phyloP scores from a whole-genome alignment of 23 tunicate species.

The Ascidia mentula region DNA sequence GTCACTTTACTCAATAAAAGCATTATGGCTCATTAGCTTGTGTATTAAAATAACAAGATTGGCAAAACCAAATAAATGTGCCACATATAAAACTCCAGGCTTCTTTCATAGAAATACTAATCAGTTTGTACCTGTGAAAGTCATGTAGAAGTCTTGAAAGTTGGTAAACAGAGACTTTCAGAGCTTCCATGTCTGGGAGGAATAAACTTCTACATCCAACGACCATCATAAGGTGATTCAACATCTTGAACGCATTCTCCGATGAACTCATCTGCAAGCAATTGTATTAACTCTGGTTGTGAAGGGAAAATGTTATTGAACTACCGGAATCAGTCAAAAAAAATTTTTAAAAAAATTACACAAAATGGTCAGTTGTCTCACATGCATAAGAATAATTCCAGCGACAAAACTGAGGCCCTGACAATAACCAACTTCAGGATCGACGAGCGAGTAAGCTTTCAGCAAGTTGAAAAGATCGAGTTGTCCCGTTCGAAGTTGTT shows the following conservation, averaged over 20 bases:
- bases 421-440: constrained; percentile 87
- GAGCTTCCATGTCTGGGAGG: constrained; percentile 82
- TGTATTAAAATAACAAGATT: too few relatives aligned
- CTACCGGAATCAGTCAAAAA: too few relatives aligned
- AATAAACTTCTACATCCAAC: constrained; percentile 63
- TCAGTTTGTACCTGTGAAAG: constrained; percentile 60
- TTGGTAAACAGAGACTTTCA: constrained; percentile 75
- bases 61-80: too few relatives aligned
- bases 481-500: constrained; percentile 75
- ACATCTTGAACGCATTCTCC: constrained; percentile 29
- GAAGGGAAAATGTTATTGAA: too few relatives aligned
- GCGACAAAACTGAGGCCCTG: constrained; percentile 94
- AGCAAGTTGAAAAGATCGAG: constrained; percentile 71
- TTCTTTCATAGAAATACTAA: too few relatives aligned
- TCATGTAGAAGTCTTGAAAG: constrained; percentile 81
- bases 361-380: too few relatives aligned
- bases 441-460: constrained; percentile 82
- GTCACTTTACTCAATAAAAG: too few relatives aligned
- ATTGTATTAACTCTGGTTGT: too few relatives aligned
- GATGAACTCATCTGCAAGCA: constrained; percentile 16
- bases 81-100: too few relatives aligned
- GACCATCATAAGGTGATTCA: constrained; percentile 55
- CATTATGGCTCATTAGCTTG: too few relatives aligned
- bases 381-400: constrained; percentile 72
- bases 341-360: too few relatives aligned